Evolutionary conservation across 1,140 invertebrate genomes (phyloP).

Genomic region (Drosophila ercepeae): DNA sequence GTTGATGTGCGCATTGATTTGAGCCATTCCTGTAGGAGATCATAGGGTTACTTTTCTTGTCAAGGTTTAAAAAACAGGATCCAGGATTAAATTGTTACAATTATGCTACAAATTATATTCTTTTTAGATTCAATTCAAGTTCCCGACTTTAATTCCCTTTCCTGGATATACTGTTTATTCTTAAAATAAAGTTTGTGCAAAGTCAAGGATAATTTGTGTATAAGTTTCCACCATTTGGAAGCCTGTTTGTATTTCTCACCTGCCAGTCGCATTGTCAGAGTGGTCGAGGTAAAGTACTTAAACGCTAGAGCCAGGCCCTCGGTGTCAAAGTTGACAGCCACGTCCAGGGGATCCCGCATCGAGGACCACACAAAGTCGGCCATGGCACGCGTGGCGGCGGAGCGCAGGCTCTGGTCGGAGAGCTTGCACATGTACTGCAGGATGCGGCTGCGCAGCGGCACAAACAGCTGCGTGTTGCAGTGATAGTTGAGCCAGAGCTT

Average conservation of each 20-base stretch:
- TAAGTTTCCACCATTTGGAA: neutral
- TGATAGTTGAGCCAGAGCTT: conserved; percentile 97
- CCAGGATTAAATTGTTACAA: too few relatives aligned
- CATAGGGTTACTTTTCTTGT: too few relatives aligned
- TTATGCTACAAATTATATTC: too few relatives aligned
- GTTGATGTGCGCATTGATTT: conserved; percentile 97
- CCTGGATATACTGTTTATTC: too few relatives aligned
- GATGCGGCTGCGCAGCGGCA: conserved; percentile 93
- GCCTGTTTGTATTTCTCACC: conserved; percentile 65
- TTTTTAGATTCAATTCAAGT: too few relatives aligned
- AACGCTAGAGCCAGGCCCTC: conserved; percentile 96
- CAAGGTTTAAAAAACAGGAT: too few relatives aligned
- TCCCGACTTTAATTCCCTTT: too few relatives aligned
- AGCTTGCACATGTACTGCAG: conserved; percentile 97
- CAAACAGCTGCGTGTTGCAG: conserved; percentile 93
- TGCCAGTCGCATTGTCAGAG: conserved; percentile 95
- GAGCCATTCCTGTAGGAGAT: conserved; percentile 89
- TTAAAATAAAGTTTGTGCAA: too few relatives aligned
- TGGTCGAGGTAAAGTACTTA: conserved; percentile 97
- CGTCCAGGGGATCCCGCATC: conserved; percentile 95
- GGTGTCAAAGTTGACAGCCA: conserved; percentile 93
- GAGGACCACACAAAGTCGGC: conserved; percentile 97
- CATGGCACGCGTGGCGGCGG: conserved; percentile 94
- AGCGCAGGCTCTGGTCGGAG: conserved; percentile 94
- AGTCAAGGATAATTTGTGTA: too few relatives aligned